phyloP scores from a whole-genome alignment of 2,888 invertebrate species.

The Pterostichus niger region DNA sequence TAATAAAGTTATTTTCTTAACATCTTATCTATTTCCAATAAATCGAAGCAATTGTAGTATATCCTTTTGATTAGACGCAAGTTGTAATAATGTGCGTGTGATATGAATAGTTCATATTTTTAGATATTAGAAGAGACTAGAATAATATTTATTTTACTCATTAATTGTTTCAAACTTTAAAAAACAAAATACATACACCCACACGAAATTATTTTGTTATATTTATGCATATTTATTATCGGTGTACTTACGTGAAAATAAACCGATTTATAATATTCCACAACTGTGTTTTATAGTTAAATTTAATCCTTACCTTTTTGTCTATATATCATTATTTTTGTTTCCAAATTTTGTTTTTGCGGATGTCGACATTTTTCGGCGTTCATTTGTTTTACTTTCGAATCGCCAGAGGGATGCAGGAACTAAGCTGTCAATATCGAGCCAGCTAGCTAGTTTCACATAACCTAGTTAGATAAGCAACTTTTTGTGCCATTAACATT shows the following conservation, averaged over 20 bases:
- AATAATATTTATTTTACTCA: constrained; percentile 60
- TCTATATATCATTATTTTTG: too few species aligned
- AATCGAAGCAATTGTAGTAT: constrained; percentile 63
- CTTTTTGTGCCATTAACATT: constrained; percentile 44
- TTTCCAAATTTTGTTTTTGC: too few species aligned
- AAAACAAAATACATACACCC: background rate
- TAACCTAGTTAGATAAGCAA: constrained; percentile 34
- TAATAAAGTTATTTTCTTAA: constrained; percentile 62
- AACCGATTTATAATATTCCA: constrained; percentile 63
- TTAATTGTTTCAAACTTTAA: constrained; percentile 38
- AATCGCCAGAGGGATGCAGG: too few species aligned
- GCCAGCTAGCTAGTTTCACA: constrained; percentile 7
- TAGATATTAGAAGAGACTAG: constrained; percentile 57
- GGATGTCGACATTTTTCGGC: too few species aligned
- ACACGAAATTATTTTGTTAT: constrained; percentile 61
- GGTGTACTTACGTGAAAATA: constrained; percentile 62
- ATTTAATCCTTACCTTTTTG: too few species aligned
- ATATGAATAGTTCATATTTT: constrained; percentile 58
- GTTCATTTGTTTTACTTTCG: too few species aligned
- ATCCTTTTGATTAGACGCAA: constrained; percentile 51
- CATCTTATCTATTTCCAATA: constrained; percentile 54
- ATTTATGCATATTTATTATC: constrained; percentile 60
- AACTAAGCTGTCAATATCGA: constrained; percentile 3
- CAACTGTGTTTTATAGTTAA: background rate
- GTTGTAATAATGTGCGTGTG: constrained; percentile 58